Conservation (phyloP, 2,888 invertebrate species). For the Tridacna crocea region DNA sequence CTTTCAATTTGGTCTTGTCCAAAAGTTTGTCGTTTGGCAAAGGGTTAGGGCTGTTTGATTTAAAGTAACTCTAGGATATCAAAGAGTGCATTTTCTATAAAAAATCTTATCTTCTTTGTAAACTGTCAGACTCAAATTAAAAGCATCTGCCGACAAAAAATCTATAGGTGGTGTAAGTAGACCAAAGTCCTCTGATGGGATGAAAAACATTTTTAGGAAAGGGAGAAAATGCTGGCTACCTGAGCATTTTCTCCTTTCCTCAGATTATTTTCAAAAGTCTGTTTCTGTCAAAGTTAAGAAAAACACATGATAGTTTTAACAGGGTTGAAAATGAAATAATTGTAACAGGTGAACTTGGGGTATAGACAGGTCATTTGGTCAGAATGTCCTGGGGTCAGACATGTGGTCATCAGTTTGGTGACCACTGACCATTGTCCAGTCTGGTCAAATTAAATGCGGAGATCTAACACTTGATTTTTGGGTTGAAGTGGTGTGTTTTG, state of each 20-base stretch:
- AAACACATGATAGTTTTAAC: too few relatives aligned
- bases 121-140: not conserved
- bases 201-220: not conserved
- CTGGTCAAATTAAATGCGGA: not conserved
- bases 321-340: not conserved
- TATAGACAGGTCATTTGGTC: not conserved
- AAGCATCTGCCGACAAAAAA: too few relatives aligned
- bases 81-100: too few relatives aligned
- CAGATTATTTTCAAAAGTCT: not conserved
- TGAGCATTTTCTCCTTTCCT: constrained; percentile 6
- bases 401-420: constrained; percentile 21
- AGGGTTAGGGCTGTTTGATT: too few relatives aligned
- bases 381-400: constrained; percentile 11
- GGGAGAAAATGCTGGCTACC: not conserved
- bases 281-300: too few relatives aligned
- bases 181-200: too few relatives aligned
- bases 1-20: too few relatives aligned
- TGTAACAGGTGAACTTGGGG: not conserved
- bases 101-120: not conserved
- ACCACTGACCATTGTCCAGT: constrained; percentile 24
- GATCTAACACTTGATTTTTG: not conserved
- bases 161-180: too few relatives aligned
- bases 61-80: too few relatives aligned
- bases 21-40: too few relatives aligned
- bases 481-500: not conserved